Percentiles rank a stretch among this genome's conserved stretches.
phyloP scores from a whole-genome alignment of 2,888 invertebrate genomes.

The Rosalia funebris region DNA sequence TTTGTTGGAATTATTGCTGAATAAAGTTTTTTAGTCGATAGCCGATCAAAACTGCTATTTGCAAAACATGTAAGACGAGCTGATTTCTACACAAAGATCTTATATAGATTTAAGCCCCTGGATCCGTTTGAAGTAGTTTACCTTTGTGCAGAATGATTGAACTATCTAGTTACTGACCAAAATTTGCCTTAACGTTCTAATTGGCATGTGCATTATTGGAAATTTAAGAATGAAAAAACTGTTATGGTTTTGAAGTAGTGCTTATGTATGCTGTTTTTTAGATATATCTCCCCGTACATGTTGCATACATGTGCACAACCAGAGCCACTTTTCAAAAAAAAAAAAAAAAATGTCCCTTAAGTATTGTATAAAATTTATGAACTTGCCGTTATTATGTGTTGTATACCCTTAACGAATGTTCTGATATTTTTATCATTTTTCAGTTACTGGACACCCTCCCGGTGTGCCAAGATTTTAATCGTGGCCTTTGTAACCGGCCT shows the following conservation, averaged over 20 bases:
- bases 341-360: slow-evolving; percentile 25
- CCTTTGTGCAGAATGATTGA: slow-evolving; percentile 61
- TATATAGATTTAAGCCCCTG: slow-evolving; percentile 1
- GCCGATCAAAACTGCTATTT: slow-evolving; percentile 40
- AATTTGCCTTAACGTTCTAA: slow-evolving; percentile 36
- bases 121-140: slow-evolving; percentile 25
- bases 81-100: slow-evolving; percentile 11
- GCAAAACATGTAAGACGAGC: slow-evolving; percentile 25
- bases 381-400: not conserved
- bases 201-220: slow-evolving; percentile 57
- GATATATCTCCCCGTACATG: slow-evolving; percentile 27
- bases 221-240: slow-evolving; percentile 44
- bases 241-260: slow-evolving; percentile 53
- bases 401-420: slow-evolving; percentile 21
- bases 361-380: not conserved
- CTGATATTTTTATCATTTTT: slow-evolving; percentile 64
- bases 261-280: slow-evolving; percentile 58
- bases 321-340: slow-evolving; percentile 37
- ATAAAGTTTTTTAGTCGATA: slow-evolving; percentile 30
- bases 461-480: slow-evolving; percentile 99
- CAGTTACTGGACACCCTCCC: slow-evolving; percentile 99
- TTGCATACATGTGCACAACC: slow-evolving; percentile 57
- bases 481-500: slow-evolving; percentile 94
- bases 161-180: slow-evolving; percentile 50
- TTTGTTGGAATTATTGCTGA: slow-evolving; percentile 39